Conservation (phyloP, 1,140 invertebrate species). For the Drosophila kepulauana region DNA sequence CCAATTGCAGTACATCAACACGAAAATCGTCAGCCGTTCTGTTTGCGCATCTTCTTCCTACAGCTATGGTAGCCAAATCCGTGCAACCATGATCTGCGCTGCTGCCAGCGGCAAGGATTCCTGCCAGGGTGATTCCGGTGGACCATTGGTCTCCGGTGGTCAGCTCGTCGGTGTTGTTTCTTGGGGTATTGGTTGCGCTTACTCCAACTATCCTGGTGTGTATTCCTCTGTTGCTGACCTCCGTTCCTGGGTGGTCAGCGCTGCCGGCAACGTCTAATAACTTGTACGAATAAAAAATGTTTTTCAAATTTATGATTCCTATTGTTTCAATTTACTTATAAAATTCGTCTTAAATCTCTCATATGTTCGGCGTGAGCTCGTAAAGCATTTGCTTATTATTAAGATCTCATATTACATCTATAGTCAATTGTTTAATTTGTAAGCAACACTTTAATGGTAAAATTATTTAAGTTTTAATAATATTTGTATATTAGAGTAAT, state of each 20-base stretch:
- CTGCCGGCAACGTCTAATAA: slow-evolving; percentile 22
- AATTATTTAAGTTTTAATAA: too few species aligned
- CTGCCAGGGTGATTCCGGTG: slow-evolving; percentile 85
- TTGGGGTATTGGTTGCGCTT: slow-evolving; percentile 86
- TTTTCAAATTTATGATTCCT: not conserved
- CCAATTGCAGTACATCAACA: slow-evolving; percentile 61
- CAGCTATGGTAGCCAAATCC: slow-evolving; percentile 58
- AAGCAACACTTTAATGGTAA: too few species aligned
- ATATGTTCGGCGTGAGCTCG: too few species aligned
- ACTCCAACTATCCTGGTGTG: slow-evolving; percentile 86
- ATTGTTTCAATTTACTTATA: slow-evolving; percentile 1
- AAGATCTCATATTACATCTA: too few species aligned
- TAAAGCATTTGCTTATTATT: too few species aligned
- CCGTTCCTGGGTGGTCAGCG: slow-evolving; percentile 70
- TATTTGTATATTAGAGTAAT: too few species aligned
- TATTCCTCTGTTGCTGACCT: slow-evolving; percentile 86
- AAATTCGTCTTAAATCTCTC: too few species aligned
- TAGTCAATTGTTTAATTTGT: too few species aligned
- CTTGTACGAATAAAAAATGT: slow-evolving; percentile 19
- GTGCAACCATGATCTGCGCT: slow-evolving; percentile 85
- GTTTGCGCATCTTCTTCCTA: slow-evolving; percentile 39
- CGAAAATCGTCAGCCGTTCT: slow-evolving; percentile 56
- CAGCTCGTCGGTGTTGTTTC: slow-evolving; percentile 86
- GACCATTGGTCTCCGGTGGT: slow-evolving; percentile 79
- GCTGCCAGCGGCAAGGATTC: slow-evolving; percentile 65